Evolutionary conservation across 2,113 vertebrate genomes (phyloP), one percentile per base, ranked within the genome.

Genomic region (Hylia prasina): DNA sequence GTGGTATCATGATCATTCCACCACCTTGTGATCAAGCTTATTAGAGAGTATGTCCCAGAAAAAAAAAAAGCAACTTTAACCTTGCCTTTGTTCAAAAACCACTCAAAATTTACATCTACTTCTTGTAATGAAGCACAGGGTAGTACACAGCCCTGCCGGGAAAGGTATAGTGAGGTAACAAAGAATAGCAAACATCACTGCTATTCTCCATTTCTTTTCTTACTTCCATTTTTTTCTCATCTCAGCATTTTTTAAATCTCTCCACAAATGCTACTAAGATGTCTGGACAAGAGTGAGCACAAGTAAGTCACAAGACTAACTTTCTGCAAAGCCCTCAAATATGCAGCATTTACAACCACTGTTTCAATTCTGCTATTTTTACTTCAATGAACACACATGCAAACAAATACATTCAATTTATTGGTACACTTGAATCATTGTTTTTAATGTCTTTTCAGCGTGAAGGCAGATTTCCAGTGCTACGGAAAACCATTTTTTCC

Each of bases 341-440:
- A 22, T 0, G 5, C 37, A 66, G 28, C 53, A n/a, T 54, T 85
- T 69, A 47, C 3, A 76, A 28, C 42, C 33, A 45, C 42, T 44
- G 48, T 15, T 79, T 53, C 70, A 61, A 82, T 23, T 21, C 57
- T 50, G 53, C 45, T 79, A 28, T 45, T 89, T 86, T 65, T 47
- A 51, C 65, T 30, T 40, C 22, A n/a, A 4, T 4, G 15, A 70
- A 60, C 45, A 75, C 40, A 47, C 3, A 14, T 7, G 23, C 64
- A 84, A 82, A 72, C 15, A 27, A 72, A 33, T 42, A 10, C 24
- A 63, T 11, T 45, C 21, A 15, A 65, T 30, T 60, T 51, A 37
- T 45, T 1, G 1, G 10, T 1, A 24, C 25, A 50, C 17, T 64
- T 50, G 3, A 63, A 75, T 15, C 48, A 57, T 1, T 18, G 21